A percentile compares a stretch with the other conserved stretches of the same genome.
phyloP scores from a whole-genome alignment of 2,113 vertebrate genomes.

The Otolemur garnettii region DNA sequence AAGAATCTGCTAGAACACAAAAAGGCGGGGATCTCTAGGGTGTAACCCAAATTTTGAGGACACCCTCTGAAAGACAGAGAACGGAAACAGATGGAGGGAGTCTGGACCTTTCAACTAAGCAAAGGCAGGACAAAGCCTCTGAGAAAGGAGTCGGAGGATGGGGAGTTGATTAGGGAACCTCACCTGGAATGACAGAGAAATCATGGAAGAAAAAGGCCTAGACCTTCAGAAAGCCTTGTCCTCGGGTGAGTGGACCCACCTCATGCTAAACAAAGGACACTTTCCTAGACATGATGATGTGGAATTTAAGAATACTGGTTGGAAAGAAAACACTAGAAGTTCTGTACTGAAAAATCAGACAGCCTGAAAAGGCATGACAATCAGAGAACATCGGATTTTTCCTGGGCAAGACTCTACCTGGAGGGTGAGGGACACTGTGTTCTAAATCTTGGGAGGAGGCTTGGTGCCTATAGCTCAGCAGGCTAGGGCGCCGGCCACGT shows the following conservation, averaged over 20 bases:
- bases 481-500: too few relatives aligned
- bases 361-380: not conserved
- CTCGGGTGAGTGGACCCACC: not conserved
- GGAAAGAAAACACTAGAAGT: not conserved
- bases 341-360: not conserved
- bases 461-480: too few relatives aligned
- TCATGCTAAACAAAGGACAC: not conserved
- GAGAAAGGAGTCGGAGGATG: not conserved
- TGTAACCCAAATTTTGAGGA: not conserved
- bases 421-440: not conserved
- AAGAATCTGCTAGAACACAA: not conserved
- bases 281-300: not conserved
- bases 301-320: not conserved
- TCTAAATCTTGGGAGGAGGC: not conserved
- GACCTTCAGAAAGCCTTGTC: not conserved
- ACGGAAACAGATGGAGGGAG: too few relatives aligned
- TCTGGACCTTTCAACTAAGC: not conserved
- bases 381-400: too few relatives aligned
- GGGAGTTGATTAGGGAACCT: too few relatives aligned
- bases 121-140: not conserved
- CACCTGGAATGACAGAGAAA: not conserved
- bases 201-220: not conserved
- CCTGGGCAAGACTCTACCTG: not conserved
- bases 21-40: not conserved
- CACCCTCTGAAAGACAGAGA: not conserved